These are phyloP conservation scores for Drosophila villosipedis DNA, from an alignment of 2,888 invertebrate species.

Conservation along the genomic window DNA sequence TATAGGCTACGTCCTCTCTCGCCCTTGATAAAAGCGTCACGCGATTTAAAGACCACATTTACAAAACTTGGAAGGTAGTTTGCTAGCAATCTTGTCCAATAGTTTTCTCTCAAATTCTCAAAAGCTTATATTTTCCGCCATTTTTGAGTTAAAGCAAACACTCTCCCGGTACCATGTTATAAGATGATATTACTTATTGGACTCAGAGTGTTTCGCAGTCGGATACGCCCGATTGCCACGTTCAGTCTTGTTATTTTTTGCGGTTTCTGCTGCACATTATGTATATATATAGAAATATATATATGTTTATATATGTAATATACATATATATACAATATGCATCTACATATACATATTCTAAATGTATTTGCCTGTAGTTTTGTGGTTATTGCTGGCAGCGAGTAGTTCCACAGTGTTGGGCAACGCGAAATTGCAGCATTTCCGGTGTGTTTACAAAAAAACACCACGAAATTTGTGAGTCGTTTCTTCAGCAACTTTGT, in stretches of 20 bases:
- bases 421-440: constrained; percentile 72
- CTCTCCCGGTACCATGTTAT: not conserved
- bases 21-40: not conserved
- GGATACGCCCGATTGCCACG: constrained; percentile 15
- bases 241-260: constrained; percentile 39
- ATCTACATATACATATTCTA: not conserved
- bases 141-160: not conserved
- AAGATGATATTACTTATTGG: not conserved
- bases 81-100: not conserved
- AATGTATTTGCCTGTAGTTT: constrained; percentile 23
- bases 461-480: constrained; percentile 48
- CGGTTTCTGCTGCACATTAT: constrained; percentile 42
- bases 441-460: constrained; percentile 69
- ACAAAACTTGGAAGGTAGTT: not conserved
- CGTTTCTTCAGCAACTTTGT: constrained; percentile 47
- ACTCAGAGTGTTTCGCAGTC: not conserved
- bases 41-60: not conserved
- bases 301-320: constrained; percentile 8
- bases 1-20: not conserved
- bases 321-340: constrained; percentile 3
- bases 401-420: constrained; percentile 62
- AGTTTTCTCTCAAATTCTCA: not conserved
- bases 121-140: not conserved
- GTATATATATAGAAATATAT: not conserved
- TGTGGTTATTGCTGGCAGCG: constrained; percentile 42